Percentiles rank a stretch among this genome's conserved stretches.
Evolutionary conservation across 2,888 invertebrate species (phyloP).

Genomic region (Pegoplata infirma): DNA sequence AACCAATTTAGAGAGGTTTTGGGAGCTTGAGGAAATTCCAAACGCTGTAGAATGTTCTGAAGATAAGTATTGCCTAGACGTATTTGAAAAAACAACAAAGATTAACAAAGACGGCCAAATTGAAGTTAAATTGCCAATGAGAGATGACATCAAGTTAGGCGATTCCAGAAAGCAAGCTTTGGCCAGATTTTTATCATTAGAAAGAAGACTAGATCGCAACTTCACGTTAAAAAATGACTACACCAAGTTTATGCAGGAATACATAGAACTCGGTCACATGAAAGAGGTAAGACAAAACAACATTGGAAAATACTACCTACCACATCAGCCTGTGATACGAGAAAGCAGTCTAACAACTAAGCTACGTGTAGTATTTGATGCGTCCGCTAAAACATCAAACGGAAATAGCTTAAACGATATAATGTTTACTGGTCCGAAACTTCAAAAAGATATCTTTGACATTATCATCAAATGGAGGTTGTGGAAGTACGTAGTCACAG

Average conservation of each 20-base stretch:
- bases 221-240: slow-evolving; percentile 18
- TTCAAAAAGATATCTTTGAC: neutral
- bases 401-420: no score
- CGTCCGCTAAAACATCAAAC: slow-evolving; percentile 57
- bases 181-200: slow-evolving; percentile 30
- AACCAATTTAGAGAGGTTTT: slow-evolving; percentile 1
- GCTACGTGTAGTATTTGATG: no score
- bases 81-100: neutral
- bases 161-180: slow-evolving; percentile 33
- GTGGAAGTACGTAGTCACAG: neutral
- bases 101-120: neutral
- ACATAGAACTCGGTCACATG: slow-evolving; percentile 38
- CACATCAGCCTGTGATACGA: slow-evolving; percentile 44
- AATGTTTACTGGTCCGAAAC: slow-evolving; percentile 66
- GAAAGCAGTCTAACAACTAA: no score
- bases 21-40: slow-evolving; percentile 9
- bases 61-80: neutral
- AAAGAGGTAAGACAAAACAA: neutral
- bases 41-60: neutral
- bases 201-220: slow-evolving; percentile 22
- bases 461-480: neutral
- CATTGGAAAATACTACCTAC: slow-evolving; percentile 44
- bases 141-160: neutral
- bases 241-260: slow-evolving; percentile 49
- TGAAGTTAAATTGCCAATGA: slow-evolving; percentile 19